Evolutionary conservation across 2,797 vertebrate genomes (phyloP).

Genomic region (Clarias platycephalus): DNA sequence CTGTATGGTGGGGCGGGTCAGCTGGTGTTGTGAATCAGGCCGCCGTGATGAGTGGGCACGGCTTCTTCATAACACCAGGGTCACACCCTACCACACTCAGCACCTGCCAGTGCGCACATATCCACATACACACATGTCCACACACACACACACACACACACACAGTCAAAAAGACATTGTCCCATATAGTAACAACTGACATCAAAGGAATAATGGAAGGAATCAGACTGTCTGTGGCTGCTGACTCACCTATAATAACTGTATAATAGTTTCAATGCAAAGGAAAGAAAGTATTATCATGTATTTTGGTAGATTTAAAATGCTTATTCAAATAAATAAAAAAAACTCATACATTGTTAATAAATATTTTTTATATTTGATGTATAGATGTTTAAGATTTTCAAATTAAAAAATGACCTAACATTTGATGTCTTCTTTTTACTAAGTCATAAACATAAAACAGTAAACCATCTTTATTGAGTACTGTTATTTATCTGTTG

Average conservation of each 20-base stretch:
- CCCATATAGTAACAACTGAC: not conserved
- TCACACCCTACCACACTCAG: constrained; percentile 70
- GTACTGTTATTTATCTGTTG: not conserved
- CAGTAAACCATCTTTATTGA: not conserved
- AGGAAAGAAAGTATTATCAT: not conserved
- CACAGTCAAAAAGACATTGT: not conserved
- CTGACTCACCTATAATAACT: not conserved
- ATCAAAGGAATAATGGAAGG: not conserved
- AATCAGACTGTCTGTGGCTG: constrained; percentile 1
- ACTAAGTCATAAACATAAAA: not conserved
- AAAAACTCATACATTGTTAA: not conserved
- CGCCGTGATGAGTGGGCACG: constrained; percentile 83
- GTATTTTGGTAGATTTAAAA: not conserved
- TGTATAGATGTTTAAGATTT: not conserved
- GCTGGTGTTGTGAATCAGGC: constrained; percentile 99
- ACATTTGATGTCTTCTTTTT: not conserved
- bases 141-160: constrained; percentile 2
- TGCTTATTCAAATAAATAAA: not conserved
- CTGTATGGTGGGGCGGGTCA: constrained; percentile 82
- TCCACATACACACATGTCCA: not conserved
- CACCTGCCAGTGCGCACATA: constrained; percentile 27
- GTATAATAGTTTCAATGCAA: not conserved
- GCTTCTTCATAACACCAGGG: constrained; percentile 99
- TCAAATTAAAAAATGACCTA: not conserved
- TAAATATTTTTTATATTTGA: not conserved